phyloP scores from a whole-genome alignment of 2,888 invertebrate species.

The Protodeltote pygarga region DNA sequence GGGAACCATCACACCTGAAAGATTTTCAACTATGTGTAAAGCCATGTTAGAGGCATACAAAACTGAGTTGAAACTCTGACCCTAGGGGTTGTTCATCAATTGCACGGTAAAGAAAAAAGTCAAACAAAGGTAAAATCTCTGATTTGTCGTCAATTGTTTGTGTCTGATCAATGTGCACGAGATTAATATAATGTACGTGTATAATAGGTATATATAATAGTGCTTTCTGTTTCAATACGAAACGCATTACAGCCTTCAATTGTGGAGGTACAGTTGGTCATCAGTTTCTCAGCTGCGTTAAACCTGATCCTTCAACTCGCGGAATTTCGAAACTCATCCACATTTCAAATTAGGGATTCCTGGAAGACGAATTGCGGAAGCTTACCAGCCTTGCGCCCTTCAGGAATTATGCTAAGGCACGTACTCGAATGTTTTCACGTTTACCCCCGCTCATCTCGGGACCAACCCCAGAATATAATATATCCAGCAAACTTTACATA shows the following conservation, averaged over 20 bases:
- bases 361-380: slow-evolving; percentile 84
- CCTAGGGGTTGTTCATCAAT: too few relatives aligned
- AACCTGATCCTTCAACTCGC: slow-evolving; percentile 53
- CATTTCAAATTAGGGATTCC: slow-evolving; percentile 87
- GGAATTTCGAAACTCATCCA: slow-evolving; percentile 78
- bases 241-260: background rate
- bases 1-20: too few relatives aligned
- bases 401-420: slow-evolving; percentile 85
- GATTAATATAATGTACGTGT: too few relatives aligned
- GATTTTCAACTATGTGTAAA: too few relatives aligned
- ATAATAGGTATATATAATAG: too few relatives aligned
- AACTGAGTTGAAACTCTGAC: too few relatives aligned
- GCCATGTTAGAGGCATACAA: too few relatives aligned
- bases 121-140: too few relatives aligned
- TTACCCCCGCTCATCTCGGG: slow-evolving; percentile 78
- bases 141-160: too few relatives aligned
- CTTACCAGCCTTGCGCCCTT: slow-evolving; percentile 80
- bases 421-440: slow-evolving; percentile 85
- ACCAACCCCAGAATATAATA: slow-evolving; percentile 85
- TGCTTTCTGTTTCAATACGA: background rate
- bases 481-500: slow-evolving; percentile 87
- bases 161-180: too few relatives aligned
- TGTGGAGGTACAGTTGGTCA: background rate
- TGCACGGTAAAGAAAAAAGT: too few relatives aligned
- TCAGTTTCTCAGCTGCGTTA: slow-evolving; percentile 1